phyloP scores from a whole-genome alignment of 2,113 vertebrate species.

The Syrrhaptes paradoxus region DNA sequence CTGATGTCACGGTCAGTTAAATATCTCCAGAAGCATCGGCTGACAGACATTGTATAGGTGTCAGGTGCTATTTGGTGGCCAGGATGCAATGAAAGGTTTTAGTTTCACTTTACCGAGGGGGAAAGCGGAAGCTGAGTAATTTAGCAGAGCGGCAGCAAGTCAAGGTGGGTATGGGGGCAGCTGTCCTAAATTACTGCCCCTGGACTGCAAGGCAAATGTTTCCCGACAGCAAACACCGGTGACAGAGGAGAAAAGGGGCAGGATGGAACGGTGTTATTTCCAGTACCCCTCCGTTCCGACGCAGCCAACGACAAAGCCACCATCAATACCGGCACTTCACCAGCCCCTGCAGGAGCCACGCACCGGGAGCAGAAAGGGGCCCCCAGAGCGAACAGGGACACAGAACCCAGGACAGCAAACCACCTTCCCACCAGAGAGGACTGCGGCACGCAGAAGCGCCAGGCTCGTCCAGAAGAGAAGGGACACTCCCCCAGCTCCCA shows the following conservation, averaged over 20 bases:
- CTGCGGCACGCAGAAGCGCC: background rate
- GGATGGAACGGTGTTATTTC: background rate
- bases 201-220: background rate
- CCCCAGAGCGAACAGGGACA: background rate
- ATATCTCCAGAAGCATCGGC: background rate
- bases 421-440: background rate
- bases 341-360: background rate
- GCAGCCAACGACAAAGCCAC: background rate
- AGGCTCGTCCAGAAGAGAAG: background rate
- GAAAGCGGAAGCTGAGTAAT: constrained; percentile 28
- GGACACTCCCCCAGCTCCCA: background rate
- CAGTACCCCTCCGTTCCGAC: background rate
- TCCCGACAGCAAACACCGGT: background rate
- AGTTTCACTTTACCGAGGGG: constrained; percentile 20
- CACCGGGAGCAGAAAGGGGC: background rate
- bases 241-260: background rate
- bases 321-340: background rate
- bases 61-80: background rate
- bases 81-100: constrained; percentile 5
- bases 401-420: background rate
- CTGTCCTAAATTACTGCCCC: background rate
- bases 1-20: background rate
- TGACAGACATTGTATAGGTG: background rate
- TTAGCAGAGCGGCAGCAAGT: background rate
- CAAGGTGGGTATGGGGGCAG: background rate